A percentile compares a stretch with the other conserved stretches of the same genome.
Conservation (phyloP, 2,113 vertebrate genomes). For the Macrotus californicus region DNA sequence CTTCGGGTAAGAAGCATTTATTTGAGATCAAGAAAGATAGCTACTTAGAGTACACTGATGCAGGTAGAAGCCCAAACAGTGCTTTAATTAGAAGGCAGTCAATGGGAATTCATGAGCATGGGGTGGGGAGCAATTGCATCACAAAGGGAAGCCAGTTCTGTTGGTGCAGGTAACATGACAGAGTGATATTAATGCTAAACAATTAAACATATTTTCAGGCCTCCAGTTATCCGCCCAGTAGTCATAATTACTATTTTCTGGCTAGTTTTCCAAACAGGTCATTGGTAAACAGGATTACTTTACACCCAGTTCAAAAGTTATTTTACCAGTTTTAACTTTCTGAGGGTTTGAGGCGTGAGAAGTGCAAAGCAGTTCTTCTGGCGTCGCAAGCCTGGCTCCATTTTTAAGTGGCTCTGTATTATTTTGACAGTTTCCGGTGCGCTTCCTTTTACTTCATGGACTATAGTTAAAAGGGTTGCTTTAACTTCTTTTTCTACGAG, state of each 20-base stretch:
- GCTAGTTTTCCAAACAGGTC: neutral
- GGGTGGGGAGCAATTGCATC: neutral
- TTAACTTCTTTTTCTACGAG: neutral
- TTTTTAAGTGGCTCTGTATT: neutral
- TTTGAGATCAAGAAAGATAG: neutral
- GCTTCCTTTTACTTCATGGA: neutral
- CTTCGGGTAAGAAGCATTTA: neutral
- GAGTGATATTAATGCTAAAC: neutral
- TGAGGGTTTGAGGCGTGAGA: neutral
- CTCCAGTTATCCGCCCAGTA: neutral
- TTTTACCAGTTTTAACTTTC: neutral
- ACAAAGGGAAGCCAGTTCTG: neutral
- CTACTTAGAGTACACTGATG: neutral
- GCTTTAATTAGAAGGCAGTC: neutral
- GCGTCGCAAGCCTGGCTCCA: neutral
- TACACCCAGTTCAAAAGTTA: neutral
- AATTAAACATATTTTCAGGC: neutral
- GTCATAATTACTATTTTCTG: neutral
- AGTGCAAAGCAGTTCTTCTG: neutral
- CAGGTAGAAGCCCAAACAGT: neutral
- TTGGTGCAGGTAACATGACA: neutral
- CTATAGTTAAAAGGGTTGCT: neutral
- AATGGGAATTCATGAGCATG: neutral
- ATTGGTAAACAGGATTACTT: neutral
- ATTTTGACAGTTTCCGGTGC: neutral